phyloP scores from a whole-genome alignment of 2,888 invertebrate species.

The Meteorus cinctellus region DNA sequence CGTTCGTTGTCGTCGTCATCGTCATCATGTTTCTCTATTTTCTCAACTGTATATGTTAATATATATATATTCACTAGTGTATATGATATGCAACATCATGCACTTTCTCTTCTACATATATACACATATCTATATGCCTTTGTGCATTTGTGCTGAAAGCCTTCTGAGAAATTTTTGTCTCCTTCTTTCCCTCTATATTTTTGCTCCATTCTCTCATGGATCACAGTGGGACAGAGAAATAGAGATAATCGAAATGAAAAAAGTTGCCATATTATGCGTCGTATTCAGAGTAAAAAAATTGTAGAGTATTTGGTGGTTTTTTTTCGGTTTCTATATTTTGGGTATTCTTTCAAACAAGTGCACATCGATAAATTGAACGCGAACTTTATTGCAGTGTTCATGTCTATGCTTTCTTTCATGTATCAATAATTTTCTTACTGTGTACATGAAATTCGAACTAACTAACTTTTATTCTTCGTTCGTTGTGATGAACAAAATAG shows the following conservation, averaged over 20 bases:
- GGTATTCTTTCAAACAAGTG: neutral
- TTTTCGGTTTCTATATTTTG: neutral
- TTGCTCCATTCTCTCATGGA: conserved; percentile 21
- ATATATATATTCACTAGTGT: neutral
- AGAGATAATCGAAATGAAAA: neutral
- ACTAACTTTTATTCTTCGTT: neutral
- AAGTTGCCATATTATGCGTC: neutral
- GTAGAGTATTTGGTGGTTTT: neutral
- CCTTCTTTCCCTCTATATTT: neutral
- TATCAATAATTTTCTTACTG: too few relatives aligned
- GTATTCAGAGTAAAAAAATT: neutral
- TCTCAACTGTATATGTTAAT: conserved; percentile 14
- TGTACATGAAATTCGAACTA: neutral
- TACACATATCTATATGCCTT: neutral
- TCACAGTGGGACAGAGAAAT: neutral
- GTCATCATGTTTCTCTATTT: conserved; percentile 13
- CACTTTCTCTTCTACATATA: neutral
- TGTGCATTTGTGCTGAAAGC: neutral
- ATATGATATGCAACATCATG: neutral
- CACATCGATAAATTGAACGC: neutral
- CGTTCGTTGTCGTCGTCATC: conserved; percentile 2
- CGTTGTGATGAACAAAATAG: neutral
- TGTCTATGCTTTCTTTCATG: too few relatives aligned
- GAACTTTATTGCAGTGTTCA: neutral
- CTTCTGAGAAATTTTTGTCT: neutral